Evolutionary conservation across 2,888 invertebrate species (phyloP).

Genomic region (Phaedon cochleariae): DNA sequence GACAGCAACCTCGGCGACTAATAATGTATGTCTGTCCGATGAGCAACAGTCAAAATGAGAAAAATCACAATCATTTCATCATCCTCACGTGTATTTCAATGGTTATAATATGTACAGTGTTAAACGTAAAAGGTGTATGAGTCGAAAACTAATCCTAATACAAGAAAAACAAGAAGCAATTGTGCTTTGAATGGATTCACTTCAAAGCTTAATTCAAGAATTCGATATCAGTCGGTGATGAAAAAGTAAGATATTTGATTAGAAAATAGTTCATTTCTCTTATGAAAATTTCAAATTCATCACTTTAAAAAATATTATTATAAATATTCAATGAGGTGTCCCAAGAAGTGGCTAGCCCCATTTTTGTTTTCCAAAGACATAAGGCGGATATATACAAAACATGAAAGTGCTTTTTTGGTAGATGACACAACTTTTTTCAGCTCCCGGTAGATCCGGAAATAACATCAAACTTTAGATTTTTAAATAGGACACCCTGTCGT

Average conservation of each 20-base stretch:
- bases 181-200: background rate
- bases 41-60: conserved; percentile 17
- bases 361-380: no score
- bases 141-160: conserved; percentile 9
- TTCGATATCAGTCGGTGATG: background rate
- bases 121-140: conserved; percentile 23
- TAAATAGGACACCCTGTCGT: no score
- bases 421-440: no score
- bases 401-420: no score
- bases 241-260: background rate
- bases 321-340: no score
- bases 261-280: background rate
- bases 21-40: background rate
- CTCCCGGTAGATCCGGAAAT: no score
- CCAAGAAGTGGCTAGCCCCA: no score
- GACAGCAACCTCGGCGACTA: background rate
- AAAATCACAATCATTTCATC: conserved; percentile 25
- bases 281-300: background rate
- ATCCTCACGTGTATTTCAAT: conserved; percentile 19
- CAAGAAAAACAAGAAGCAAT: background rate
- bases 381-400: no score
- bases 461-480: no score
- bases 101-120: conserved; percentile 25
- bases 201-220: background rate
- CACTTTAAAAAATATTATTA: background rate